phyloP scores from a whole-genome alignment of 2,888 invertebrate genomes.

The Caenorhabditis virilis region DNA sequence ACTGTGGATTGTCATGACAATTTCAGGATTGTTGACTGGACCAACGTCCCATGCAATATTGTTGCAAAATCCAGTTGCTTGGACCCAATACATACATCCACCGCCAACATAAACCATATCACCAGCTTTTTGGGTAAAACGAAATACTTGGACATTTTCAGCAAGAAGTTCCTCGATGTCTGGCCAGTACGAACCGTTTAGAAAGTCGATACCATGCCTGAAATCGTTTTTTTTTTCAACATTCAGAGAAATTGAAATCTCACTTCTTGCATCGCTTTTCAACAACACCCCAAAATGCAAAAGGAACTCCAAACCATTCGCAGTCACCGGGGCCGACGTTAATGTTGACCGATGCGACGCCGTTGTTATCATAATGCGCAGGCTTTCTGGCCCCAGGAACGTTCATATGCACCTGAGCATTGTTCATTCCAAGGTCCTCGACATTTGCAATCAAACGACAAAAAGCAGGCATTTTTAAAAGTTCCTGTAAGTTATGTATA shows the following conservation, averaged over 20 bases:
- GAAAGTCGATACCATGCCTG: constrained; percentile 87
- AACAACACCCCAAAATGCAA: constrained; percentile 96
- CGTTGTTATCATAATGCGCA: constrained; percentile 98
- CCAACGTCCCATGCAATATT: constrained; percentile 99
- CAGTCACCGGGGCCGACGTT: constrained; percentile 99
- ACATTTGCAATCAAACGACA: constrained; percentile 95
- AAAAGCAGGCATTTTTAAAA: constrained; percentile 94
- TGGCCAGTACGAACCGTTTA: constrained; percentile 99
- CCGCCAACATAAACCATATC: constrained; percentile 99
- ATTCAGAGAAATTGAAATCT: constrained; percentile 11
- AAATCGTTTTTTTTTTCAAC: constrained; percentile 3
- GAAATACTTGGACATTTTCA: constrained; percentile 93
- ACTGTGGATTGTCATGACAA: constrained; percentile 87
- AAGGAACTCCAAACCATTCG: constrained; percentile 98
- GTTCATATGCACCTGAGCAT: constrained; percentile 98
- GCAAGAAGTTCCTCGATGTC: constrained; percentile 89
- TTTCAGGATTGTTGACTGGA: constrained; percentile 89
- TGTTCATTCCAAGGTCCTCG: constrained; percentile 98
- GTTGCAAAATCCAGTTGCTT: constrained; percentile 77
- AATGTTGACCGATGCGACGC: constrained; percentile 88
- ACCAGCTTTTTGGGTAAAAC: constrained; percentile 93
- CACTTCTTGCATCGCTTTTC: constrained; percentile 85
- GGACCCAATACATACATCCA: constrained; percentile 75
- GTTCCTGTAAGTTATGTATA: constrained; percentile 73
- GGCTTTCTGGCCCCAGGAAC: constrained; percentile 72